Evolutionary conservation across 2,113 vertebrate species (phyloP).

Genomic region (Nothocercus julius): DNA sequence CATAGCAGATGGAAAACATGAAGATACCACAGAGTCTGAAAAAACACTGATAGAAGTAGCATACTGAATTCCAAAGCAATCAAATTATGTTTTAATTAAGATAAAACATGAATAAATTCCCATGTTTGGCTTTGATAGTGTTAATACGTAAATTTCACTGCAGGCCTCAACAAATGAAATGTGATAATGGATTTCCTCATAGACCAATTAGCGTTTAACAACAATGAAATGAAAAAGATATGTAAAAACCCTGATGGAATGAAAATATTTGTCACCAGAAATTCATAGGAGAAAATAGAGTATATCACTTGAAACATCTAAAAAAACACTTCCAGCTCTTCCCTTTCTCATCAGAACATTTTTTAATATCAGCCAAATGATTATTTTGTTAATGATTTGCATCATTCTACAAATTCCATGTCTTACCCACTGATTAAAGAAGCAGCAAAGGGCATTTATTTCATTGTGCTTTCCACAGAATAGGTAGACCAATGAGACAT

Average conservation of each 20-base stretch:
- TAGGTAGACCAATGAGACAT: not conserved
- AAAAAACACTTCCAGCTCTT: not conserved
- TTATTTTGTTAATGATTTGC: not conserved
- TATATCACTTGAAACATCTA: not conserved
- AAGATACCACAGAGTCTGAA: not conserved
- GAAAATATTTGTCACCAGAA: not conserved
- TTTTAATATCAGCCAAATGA: not conserved
- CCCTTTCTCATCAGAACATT: not conserved
- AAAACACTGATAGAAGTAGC: not conserved
- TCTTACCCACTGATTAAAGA: not conserved
- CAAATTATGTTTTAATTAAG: conserved; percentile 46
- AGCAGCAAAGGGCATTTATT: not conserved
- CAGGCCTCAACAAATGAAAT: conserved; percentile 35
- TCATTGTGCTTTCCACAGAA: not conserved
- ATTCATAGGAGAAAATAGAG: not conserved
- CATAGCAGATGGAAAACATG: conserved; percentile 26
- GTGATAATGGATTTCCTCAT: conserved; percentile 22
- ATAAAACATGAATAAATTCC: conserved; percentile 32
- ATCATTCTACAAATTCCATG: not conserved
- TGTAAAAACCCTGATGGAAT: not conserved
- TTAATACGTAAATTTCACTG: conserved; percentile 43
- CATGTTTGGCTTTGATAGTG: conserved; percentile 16
- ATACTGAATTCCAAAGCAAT: conserved; percentile 8
- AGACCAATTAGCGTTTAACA: conserved; percentile 54
- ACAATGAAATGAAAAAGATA: conserved; percentile 49